phyloP scores from a whole-genome alignment of 2,797 vertebrate genomes.

The Urocyon cinereoargenteus region DNA sequence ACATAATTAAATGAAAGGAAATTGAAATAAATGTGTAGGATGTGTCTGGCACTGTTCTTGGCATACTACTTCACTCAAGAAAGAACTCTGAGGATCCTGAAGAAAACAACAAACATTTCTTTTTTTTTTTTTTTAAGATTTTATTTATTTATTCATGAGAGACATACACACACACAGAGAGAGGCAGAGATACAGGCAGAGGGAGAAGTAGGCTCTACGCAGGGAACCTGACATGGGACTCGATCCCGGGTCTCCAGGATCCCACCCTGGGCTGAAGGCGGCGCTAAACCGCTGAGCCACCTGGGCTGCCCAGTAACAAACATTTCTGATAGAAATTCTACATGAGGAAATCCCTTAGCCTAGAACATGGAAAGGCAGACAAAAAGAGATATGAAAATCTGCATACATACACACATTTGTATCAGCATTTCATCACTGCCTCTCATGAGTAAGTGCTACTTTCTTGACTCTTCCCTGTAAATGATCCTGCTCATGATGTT shows the following conservation, averaged over 20 bases:
- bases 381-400: not conserved
- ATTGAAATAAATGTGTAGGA: not conserved
- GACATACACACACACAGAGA: no score
- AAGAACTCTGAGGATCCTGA: not conserved
- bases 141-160: no score
- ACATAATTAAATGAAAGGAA: not conserved
- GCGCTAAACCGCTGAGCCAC: no score
- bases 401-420: not conserved
- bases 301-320: not conserved
- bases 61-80: not conserved
- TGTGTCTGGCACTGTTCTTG: not conserved
- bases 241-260: no score
- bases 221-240: no score
- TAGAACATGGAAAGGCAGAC: not conserved
- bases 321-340: not conserved
- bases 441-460: constrained; percentile 30
- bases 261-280: no score
- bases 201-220: no score
- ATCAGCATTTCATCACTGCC: not conserved
- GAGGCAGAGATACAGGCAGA: no score
- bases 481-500: constrained; percentile 21
- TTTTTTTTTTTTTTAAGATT: no score
- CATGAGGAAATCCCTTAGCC: constrained; percentile 20
- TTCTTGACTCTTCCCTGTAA: constrained; percentile 41
- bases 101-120: not conserved